Conservation (phyloP, 2,888 invertebrate genomes). For the Artemia sp. region DNA sequence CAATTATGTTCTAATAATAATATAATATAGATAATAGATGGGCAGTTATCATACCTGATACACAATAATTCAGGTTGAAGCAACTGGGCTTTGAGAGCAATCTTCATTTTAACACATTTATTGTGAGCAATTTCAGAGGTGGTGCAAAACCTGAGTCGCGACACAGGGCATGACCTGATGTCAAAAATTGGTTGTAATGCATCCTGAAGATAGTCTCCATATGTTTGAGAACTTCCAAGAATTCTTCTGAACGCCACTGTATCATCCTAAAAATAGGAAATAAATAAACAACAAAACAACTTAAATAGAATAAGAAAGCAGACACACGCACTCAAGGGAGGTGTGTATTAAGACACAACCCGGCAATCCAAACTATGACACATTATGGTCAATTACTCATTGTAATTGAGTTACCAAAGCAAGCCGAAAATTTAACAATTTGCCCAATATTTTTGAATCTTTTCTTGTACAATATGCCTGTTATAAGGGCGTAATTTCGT, state of each 20-base stretch:
- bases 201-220: constrained; percentile 50
- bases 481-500: too few relatives aligned
- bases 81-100: constrained; percentile 68
- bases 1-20: too few relatives aligned
- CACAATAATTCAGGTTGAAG: constrained; percentile 65
- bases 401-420: too few relatives aligned
- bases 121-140: constrained; percentile 75
- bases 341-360: too few relatives aligned
- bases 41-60: constrained; percentile 19
- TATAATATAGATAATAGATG: background rate
- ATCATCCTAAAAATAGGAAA: constrained; percentile 43
- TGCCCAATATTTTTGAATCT: too few relatives aligned
- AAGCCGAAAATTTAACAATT: too few relatives aligned
- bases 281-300: background rate
- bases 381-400: too few relatives aligned
- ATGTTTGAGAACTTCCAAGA: constrained; percentile 55
- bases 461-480: too few relatives aligned
- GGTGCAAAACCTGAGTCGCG: constrained; percentile 69
- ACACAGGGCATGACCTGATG: constrained; percentile 63
- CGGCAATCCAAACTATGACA: too few relatives aligned
- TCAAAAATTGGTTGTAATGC: constrained; percentile 51
- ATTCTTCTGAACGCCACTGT: constrained; percentile 47
- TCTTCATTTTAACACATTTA: constrained; percentile 81
- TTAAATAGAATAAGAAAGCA: too few relatives aligned
- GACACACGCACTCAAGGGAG: too few relatives aligned